Evolutionary conservation across 2,888 invertebrate species (phyloP).

Genomic region (Hypomecis punctinalis): DNA sequence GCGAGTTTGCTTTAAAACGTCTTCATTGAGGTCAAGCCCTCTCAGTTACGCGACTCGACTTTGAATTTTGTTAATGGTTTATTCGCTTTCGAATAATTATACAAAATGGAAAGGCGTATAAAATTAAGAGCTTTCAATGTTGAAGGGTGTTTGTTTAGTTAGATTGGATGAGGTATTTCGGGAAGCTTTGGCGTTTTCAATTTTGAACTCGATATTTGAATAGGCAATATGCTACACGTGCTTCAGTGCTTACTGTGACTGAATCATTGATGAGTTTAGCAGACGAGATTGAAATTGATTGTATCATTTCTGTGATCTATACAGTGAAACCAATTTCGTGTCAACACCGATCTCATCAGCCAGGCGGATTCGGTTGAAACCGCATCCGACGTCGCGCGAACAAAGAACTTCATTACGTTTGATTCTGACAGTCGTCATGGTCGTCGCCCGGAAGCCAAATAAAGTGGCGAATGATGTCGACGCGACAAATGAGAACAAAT

Average conservation of each 20-base stretch:
- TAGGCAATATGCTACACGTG: background rate
- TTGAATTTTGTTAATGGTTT: constrained; percentile 42
- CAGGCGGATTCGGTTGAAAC: constrained; percentile 23
- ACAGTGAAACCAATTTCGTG: constrained; percentile 7
- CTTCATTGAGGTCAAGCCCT: constrained; percentile 57
- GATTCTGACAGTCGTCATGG: constrained; percentile 44
- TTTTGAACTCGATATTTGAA: constrained; percentile 5
- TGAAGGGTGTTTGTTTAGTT: constrained; percentile 17
- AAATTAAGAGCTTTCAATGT: constrained; percentile 32
- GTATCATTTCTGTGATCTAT: background rate
- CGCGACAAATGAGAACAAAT: constrained; percentile 75
- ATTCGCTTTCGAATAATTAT: constrained; percentile 39
- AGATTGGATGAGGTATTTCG: background rate
- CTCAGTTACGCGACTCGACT: constrained; percentile 42
- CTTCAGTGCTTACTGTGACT: constrained; percentile 4
- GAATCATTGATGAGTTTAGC: constrained; percentile 12
- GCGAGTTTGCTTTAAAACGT: constrained; percentile 56
- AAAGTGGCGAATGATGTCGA: constrained; percentile 69
- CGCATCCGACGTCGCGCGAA: constrained; percentile 45
- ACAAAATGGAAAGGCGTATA: constrained; percentile 24
- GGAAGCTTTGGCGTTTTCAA: constrained; percentile 11
- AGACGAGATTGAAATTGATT: constrained; percentile 2
- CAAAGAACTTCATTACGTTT: constrained; percentile 68
- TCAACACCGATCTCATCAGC: constrained; percentile 4
- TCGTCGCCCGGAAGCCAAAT: constrained; percentile 56